Conservation (phyloP, 2,113 vertebrate genomes). For the Otus sunia region DNA sequence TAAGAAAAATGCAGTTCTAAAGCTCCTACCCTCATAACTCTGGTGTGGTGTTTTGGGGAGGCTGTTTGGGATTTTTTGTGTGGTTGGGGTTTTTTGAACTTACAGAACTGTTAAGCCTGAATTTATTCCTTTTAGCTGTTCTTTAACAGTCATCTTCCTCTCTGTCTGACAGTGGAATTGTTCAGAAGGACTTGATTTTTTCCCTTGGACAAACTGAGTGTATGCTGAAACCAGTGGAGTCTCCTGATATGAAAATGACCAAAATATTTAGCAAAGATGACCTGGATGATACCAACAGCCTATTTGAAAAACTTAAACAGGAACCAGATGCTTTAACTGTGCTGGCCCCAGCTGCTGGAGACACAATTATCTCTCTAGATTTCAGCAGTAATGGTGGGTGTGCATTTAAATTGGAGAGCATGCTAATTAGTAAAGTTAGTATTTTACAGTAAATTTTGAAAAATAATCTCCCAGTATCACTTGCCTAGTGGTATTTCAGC, state of each 20-base stretch:
- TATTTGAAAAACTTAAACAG: constrained; percentile 90
- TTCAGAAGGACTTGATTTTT: constrained; percentile 89
- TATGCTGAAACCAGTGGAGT: constrained; percentile 76
- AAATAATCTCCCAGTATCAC: background rate
- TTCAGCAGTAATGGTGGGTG: constrained; percentile 87
- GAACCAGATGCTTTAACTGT: constrained; percentile 90
- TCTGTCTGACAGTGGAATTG: constrained; percentile 83
- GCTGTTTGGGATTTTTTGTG: background rate
- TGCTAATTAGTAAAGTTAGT: background rate
- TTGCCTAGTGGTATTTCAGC: background rate
- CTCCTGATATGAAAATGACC: constrained; percentile 80
- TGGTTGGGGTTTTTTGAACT: background rate
- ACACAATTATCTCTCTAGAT: constrained; percentile 90
- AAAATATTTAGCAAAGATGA: constrained; percentile 79
- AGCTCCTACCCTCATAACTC: background rate
- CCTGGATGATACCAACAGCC: constrained; percentile 73
- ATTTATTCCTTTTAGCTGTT: background rate
- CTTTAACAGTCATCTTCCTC: background rate
- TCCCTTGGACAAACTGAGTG: constrained; percentile 93
- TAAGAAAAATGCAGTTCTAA: background rate
- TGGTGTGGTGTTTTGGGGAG: background rate
- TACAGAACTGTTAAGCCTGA: background rate
- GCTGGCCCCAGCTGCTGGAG: constrained; percentile 92
- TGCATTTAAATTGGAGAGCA: constrained; percentile 18
- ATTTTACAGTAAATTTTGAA: background rate